Evolutionary conservation across 2,797 vertebrate genomes (phyloP).

Genomic region (Atherinosoma microstoma): DNA sequence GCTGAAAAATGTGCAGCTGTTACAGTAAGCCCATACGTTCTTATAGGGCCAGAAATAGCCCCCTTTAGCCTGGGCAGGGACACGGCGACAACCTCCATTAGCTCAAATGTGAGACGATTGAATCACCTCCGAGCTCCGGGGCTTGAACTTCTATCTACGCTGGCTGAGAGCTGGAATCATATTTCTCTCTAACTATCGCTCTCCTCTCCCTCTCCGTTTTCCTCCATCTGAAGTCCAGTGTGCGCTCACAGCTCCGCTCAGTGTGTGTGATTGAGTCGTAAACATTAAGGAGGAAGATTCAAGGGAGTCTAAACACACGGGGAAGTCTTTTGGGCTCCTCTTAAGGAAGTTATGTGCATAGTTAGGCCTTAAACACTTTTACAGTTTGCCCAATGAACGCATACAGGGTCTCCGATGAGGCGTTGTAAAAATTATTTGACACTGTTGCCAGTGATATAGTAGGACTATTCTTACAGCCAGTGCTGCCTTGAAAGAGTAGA

Average conservation of each 20-base stretch:
- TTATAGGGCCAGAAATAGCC: conserved; percentile 72
- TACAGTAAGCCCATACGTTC: conserved; percentile 67
- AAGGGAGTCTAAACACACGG: conserved; percentile 44
- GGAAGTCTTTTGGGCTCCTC: conserved; percentile 52
- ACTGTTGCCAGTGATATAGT: conserved; percentile 53
- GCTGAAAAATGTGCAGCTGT: conserved; percentile 77
- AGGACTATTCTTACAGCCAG: conserved; percentile 67
- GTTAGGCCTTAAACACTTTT: conserved; percentile 71
- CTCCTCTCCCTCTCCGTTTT: conserved; percentile 39
- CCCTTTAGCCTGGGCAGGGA: conserved; percentile 62
- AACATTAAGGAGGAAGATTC: conserved; percentile 61
- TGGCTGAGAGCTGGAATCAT: conserved; percentile 69
- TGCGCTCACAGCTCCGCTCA: conserved; percentile 50
- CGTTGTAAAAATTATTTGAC: conserved; percentile 63
- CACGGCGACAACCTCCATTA: conserved; percentile 71
- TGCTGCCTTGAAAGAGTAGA: conserved; percentile 66
- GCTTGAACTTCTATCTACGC: conserved; percentile 68
- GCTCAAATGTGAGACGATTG: conserved; percentile 71
- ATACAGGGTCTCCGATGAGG: conserved; percentile 47
- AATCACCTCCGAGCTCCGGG: conserved; percentile 69
- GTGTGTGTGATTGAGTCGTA: conserved; percentile 63
- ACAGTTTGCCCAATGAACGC: conserved; percentile 61
- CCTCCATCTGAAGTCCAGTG: conserved; percentile 52
- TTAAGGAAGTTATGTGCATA: conserved; percentile 65
- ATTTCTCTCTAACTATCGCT: conserved; percentile 66